These are phyloP conservation scores for Cyclophora punctaria DNA, from an alignment of 2,888 invertebrate species.

Conservation along the genomic window DNA sequence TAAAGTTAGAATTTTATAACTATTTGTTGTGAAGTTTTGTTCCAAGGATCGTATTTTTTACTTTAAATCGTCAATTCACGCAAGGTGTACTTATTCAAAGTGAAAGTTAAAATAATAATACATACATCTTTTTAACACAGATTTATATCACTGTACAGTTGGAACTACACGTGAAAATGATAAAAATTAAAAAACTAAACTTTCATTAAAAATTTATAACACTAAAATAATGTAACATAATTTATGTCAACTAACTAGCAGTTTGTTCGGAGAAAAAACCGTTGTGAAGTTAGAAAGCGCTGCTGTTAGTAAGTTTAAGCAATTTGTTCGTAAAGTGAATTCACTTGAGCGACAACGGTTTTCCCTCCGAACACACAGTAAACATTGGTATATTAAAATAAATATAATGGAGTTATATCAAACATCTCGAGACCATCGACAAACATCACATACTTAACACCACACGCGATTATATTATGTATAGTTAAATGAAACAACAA, in stretches of 20 bases:
- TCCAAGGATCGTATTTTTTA: no score
- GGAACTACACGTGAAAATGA: conserved; percentile 18
- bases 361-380: conserved; percentile 11
- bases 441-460: neutral
- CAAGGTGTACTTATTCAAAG: conserved; percentile 5
- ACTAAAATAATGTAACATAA: no score
- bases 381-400: conserved; percentile 23
- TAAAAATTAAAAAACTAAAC: neutral
- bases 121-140: conserved; percentile 24
- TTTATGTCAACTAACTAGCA: no score
- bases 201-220: no score
- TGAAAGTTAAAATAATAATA: conserved; percentile 24
- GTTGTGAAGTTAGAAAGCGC: no score
- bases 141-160: conserved; percentile 24
- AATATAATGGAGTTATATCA: conserved; percentile 6
- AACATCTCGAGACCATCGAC: conserved; percentile 7
- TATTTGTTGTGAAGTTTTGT: no score
- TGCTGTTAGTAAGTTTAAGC: no score
- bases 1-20: no score
- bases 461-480: neutral
- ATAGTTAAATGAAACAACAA: conserved; percentile 19
- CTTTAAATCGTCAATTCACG: no score
- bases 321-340: no score
- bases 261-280: no score
- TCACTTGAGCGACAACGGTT: no score